These are phyloP conservation scores for Coptotermes formosanus DNA, from an alignment of 1,140 invertebrate genomes.

Conservation along the genomic window DNA sequence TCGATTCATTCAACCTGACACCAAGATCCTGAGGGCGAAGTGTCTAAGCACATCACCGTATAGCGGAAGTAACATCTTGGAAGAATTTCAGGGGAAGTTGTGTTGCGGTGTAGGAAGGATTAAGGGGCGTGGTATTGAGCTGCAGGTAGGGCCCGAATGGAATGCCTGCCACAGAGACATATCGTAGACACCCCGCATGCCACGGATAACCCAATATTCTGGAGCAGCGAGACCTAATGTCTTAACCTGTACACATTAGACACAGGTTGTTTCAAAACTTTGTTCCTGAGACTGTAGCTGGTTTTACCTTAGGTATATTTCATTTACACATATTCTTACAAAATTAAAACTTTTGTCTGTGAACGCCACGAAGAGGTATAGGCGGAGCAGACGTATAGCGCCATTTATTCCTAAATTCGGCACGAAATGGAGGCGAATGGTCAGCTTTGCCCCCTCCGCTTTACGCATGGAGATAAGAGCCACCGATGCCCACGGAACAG, in stretches of 20 bases:
- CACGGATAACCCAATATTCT: slow-evolving; percentile 14
- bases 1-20: not conserved
- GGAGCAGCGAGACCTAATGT: not conserved
- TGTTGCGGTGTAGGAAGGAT: not conserved
- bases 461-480: too few species aligned
- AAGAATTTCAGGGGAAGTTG: not conserved
- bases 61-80: too few species aligned
- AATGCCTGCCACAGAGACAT: not conserved
- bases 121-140: not conserved
- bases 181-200: not conserved
- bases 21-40: not conserved
- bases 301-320: not conserved
- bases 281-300: not conserved
- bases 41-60: too few species aligned
- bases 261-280: not conserved
- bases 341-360: too few species aligned
- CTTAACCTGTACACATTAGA: slow-evolving; percentile 1
- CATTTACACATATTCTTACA: too few species aligned
- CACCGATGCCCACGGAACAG: too few species aligned
- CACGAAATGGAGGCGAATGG: too few species aligned
- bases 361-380: too few species aligned
- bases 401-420: too few species aligned
- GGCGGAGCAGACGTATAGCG: too few species aligned
- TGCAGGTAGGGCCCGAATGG: not conserved
- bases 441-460: too few species aligned